These are phyloP conservation scores for Neofelis nebulosa DNA, from an alignment of 2,113 vertebrate species.

Conservation along the genomic window DNA sequence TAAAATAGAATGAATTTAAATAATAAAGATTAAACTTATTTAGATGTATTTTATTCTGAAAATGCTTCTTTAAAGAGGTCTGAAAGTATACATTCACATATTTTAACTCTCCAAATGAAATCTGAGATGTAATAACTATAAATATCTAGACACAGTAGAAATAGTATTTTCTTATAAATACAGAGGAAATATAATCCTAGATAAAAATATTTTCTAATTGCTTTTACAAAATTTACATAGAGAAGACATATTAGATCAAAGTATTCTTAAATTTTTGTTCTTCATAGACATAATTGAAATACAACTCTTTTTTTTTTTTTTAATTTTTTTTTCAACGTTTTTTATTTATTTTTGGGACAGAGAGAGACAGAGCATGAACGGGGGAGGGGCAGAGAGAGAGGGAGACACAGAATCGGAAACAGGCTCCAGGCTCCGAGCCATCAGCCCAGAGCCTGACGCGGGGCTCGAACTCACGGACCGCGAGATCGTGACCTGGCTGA, in stretches of 20 bases:
- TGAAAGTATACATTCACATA: slow-evolving; percentile 35
- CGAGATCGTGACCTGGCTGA: no score
- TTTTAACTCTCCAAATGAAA: slow-evolving; percentile 42
- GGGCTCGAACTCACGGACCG: no score
- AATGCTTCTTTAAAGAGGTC: slow-evolving; percentile 10
- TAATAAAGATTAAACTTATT: background rate
- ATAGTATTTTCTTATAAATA: slow-evolving; percentile 9
- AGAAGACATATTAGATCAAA: background rate
- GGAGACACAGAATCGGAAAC: no score
- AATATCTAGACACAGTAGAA: slow-evolving; percentile 37
- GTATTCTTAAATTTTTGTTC: slow-evolving; percentile 4
- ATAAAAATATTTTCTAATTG: slow-evolving; percentile 39
- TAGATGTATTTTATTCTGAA: slow-evolving; percentile 40
- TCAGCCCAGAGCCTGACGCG: no score
- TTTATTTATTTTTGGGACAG: no score
- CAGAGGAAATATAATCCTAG: background rate
- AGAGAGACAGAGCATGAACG: no score
- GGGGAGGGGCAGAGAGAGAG: no score
- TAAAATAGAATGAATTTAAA: slow-evolving; percentile 1
- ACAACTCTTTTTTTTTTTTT: no score
- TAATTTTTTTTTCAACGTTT: no score
- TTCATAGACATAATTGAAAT: slow-evolving; percentile 30
- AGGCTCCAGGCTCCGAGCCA: no score
- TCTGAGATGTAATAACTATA: background rate
- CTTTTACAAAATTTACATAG: slow-evolving; percentile 16